Base-by-base conservation (phyloP, 2,797 vertebrate species). In the Epinephelus malabaricus region DNA sequence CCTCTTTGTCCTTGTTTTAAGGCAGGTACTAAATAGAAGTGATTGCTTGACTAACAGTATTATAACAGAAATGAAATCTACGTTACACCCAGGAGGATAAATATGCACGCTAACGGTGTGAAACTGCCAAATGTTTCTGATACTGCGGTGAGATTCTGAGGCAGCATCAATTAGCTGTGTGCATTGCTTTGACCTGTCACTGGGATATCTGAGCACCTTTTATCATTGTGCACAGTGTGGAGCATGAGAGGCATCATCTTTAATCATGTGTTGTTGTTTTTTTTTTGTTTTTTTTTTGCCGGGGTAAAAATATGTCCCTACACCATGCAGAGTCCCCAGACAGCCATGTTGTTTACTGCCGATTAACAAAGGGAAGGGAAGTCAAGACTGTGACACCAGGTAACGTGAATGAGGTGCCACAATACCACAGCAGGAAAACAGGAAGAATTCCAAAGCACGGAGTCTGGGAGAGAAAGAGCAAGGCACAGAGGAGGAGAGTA, bases 351-450 rank as follows among this genome's bases (percentile, higher is more conserved):
- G 95, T 95, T 96, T 96, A 96, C 95, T 94, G 92, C 91, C 90
- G 92, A 95, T 95, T 95, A 96, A 96, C 95, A 95, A 96, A 96
- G 94, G 92, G 86, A 93, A 92, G 82, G 86, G 82, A 95, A 95
- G 93, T 94, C 84, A 89, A 92, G 90, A 92, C 86, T 93, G 85
- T 96, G 95, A 95, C 93, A 94, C 86, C 78, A 90, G 91, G 92
- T 94, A 92, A 92, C 83, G 88, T 83, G 92, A 94, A 93, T 69
- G 91, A 93, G 90, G 87, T 88, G 93, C 91, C 92, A 89, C 91
- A 84, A 85, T 83, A 86, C 83, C 90, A 86, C 88, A 82, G 74
- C 85, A 54, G 86, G 90, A 89, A 81, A 83, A 89, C 83, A 61
- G 85, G 59, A 79, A 91, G 78, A 85, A 91, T 91, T 90, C 87